Evolutionary conservation across 2,113 vertebrate species (phyloP), one percentile per base, ranked within the genome.

Genomic region (Sardina pilchardus): DNA sequence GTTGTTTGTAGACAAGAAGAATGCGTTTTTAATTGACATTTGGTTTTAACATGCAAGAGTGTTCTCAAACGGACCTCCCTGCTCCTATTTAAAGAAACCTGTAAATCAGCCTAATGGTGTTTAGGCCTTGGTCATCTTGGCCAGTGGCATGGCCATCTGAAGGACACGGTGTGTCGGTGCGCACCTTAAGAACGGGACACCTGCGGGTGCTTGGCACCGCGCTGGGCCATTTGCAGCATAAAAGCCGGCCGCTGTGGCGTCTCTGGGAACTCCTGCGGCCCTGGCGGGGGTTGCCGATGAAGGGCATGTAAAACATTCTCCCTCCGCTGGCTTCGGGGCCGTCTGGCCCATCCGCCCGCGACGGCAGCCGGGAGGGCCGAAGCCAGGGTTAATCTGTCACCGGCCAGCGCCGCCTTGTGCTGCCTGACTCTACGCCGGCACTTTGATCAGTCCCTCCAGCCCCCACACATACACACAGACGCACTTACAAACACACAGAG

Each of bases 381-480:
- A 84, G 85, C 88, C 80, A 85, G 86, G 59, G 95, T 95, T 95
- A 93, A 92, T 94, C 91, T 93, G 87, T 93, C 90, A 93, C 90
- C 86, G 90, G 88, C 93, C 93, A 93, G 95, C 94, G 92, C 93
- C 94, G 30, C 92, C 92, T 91, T 89, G 93, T 80, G 90, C 95
- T 94, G 94, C 95, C 95, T 92, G 91, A 85, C 91, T 90, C 89
- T 89, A 89, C 91, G 89, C 88, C 87, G 30, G 34, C 91, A 85
- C 93, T 97, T 97, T 97, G 96, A 97, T 96, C 94, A 92, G 44
- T 2, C 30, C 30, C 53, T 19, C 53, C 10, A 16, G 39, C 71
- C 2, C 30, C 16, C 34, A 78, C 71, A 36, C 71, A 78, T 34
- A 78, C 71, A 36, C 71, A 36, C 30, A 30, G n/a, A 50, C 48